Evolutionary conservation across 1,140 invertebrate genomes (phyloP), one percentile per base, ranked within the genome.

Genomic region (Andricus grossulariae): DNA sequence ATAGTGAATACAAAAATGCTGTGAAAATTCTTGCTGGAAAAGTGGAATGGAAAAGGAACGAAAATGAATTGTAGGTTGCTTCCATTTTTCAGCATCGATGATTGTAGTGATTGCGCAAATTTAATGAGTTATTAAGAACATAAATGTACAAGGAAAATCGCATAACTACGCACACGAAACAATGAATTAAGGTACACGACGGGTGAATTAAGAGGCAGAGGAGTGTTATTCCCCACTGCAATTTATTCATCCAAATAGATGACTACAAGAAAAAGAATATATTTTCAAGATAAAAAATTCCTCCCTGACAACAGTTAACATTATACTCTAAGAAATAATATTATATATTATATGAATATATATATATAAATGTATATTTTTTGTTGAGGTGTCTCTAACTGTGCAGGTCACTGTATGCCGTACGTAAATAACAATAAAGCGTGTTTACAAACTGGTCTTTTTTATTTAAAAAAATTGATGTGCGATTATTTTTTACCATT

Each of bases 391-490:
- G 72, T 73, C 49, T 85, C 77, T 85, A 84, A 82, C 80, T 85
- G 83, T 88, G 87, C 87, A 83, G 83, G 81, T 85, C 82, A 85
- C 83, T 85, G 76, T 83, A 82, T 85, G 70, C 75, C 71, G 57
- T 80, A 80, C 19, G 78, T 76, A 79, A 79, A 82, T 83, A 83
- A 84, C 82, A 88, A 88, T 88, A 88, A 88, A 88, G 84, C 81
- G 76, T 84, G 79, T 89, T 89, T 85, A 78, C 82, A 85, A 81
- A 74, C 39, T 66, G n/a, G 15, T 60, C 57, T 66, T 32, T 66
- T 66, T 66, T 39, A 45, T 66, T 66, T 25, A 19, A 11, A 55
- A 55, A 54, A 55, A 10, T 21, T 21, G 19, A 21, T 21, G n/a
- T 8, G 18, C 12, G 12, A 21, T 21, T 57, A 18, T 57, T 12